Conservation (phyloP, 2,113 vertebrate genomes). For the Tachysurus vachellii region DNA sequence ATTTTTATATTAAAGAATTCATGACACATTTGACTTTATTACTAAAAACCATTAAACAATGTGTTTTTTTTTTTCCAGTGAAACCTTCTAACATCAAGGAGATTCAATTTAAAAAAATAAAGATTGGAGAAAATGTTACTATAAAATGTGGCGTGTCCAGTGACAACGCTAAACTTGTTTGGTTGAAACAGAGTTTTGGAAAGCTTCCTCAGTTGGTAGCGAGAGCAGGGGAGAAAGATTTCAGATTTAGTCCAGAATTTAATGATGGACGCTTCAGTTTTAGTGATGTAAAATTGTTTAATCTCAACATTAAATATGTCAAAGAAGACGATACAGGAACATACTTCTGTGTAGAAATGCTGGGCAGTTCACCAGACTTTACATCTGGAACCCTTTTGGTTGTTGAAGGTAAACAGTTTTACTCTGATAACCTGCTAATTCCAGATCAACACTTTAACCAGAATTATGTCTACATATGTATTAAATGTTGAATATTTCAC, state of each 20-base stretch:
- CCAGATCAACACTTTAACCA: neutral
- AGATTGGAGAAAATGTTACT: neutral
- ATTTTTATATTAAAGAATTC: neutral
- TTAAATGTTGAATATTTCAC: no score
- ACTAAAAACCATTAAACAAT: neutral
- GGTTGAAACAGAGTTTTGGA: no score
- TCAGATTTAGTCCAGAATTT: neutral
- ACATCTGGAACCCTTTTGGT: neutral
- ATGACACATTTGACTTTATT: neutral
- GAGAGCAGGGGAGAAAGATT: accelerated
- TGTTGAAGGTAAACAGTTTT: conserved; percentile 6
- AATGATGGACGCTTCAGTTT: neutral
- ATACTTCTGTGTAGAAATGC: no score
- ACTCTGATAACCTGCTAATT: neutral
- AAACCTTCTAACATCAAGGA: neutral
- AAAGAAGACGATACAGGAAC: no score
- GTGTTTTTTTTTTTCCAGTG: conserved; percentile 1
- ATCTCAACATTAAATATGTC: no score
- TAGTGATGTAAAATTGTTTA: neutral
- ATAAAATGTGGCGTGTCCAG: neutral
- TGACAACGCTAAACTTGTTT: no score
- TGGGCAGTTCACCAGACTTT: no score
- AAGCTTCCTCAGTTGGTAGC: neutral
- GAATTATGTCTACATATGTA: no score
- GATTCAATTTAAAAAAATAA: neutral